A percentile compares a stretch with the other conserved stretches of the same genome.
These are phyloP conservation scores for Phymanthus crucifer DNA, from an alignment of 92 coral and sea anemone species.

Conservation along the genomic window DNA sequence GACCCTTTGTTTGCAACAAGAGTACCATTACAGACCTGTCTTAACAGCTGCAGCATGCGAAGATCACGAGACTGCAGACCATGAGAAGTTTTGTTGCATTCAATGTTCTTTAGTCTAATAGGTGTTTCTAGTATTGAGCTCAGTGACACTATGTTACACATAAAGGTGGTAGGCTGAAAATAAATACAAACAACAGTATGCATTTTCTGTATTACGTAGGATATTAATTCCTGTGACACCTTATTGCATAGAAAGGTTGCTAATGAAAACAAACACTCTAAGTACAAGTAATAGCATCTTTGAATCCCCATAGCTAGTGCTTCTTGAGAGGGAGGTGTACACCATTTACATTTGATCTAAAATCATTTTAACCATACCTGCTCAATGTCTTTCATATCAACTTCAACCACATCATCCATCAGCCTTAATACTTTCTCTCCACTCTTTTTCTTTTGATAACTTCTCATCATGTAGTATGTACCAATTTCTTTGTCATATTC, in stretches of 20 bases:
- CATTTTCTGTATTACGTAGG: too few species aligned
- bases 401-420: conserved; percentile 80
- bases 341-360: neutral
- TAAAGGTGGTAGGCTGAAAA: conserved; percentile 57
- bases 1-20: conserved; percentile 84
- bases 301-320: too few species aligned
- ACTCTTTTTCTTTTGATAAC: conserved; percentile 63
- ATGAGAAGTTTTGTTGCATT: conserved; percentile 42
- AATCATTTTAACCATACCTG: conserved; percentile 51
- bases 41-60: conserved; percentile 80
- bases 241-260: too few species aligned
- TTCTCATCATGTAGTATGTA: conserved; percentile 79
- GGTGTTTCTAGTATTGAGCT: conserved; percentile 70
- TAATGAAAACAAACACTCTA: too few species aligned
- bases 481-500: conserved; percentile 93
- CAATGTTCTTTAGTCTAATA: conserved; percentile 67
- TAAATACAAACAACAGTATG: neutral
- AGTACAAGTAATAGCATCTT: too few species aligned
- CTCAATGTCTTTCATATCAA: conserved; percentile 70
- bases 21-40: conserved; percentile 92
- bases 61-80: conserved; percentile 86
- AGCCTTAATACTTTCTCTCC: conserved; percentile 75
- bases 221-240: too few species aligned
- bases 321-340: too few species aligned
- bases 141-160: conserved; percentile 61